Evolutionary conservation across 2,113 vertebrate genomes (phyloP).

Genomic region (Thoracochromis brauschi): DNA sequence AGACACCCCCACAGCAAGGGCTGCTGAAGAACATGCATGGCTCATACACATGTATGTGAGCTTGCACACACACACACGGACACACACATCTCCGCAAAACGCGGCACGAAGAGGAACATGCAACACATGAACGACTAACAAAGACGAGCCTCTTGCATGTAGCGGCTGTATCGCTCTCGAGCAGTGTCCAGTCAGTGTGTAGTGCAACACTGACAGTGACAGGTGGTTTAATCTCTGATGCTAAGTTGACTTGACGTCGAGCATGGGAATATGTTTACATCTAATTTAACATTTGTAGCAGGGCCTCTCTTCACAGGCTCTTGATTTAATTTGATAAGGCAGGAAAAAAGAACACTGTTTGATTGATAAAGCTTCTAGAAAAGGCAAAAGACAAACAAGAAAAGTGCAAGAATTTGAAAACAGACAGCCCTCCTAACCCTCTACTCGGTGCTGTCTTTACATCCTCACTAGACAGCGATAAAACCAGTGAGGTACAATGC

Average conservation of each 20-base stretch:
- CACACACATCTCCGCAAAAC: not conserved
- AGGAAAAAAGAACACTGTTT: not conserved
- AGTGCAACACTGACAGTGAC: not conserved
- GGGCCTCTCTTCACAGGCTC: not conserved
- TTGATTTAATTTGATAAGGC: not conserved
- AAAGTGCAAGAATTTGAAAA: not conserved
- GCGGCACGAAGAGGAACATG: not conserved
- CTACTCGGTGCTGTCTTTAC: not conserved
- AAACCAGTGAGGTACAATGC: not conserved
- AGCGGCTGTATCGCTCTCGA: not conserved
- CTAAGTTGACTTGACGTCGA: not conserved
- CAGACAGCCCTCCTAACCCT: not conserved
- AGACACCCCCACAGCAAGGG: conserved; percentile 65
- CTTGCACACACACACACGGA: not conserved
- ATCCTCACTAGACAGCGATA: not conserved
- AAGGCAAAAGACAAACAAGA: not conserved
- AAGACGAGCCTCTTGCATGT: not conserved
- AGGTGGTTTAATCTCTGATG: not conserved
- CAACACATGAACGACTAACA: not conserved
- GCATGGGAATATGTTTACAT: not conserved
- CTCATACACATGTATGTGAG: not conserved
- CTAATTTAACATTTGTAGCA: not conserved
- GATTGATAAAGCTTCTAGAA: not conserved
- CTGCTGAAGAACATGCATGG: conserved; percentile 37
- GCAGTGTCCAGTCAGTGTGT: not conserved